phyloP scores from a whole-genome alignment of 2,113 vertebrate species.

The Epinephelus fuscoguttatus region DNA sequence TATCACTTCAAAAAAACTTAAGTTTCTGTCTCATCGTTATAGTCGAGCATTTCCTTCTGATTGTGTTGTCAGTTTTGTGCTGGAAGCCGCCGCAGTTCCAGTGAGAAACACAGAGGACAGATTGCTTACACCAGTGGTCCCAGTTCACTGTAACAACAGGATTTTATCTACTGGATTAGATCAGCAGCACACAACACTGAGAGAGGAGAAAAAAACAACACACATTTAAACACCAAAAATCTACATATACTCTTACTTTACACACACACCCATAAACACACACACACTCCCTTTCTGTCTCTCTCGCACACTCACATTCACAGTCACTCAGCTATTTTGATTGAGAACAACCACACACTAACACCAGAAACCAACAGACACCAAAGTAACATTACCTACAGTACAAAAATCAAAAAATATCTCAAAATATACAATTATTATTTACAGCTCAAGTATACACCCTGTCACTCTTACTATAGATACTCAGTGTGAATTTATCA shows the following conservation, averaged over 20 bases:
- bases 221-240: constrained; percentile 76
- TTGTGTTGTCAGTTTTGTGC: constrained; percentile 63
- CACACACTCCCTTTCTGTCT: constrained; percentile 3
- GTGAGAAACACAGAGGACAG: constrained; percentile 63
- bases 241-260: constrained; percentile 68
- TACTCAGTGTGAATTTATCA: constrained; percentile 88
- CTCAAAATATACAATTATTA: constrained; percentile 88
- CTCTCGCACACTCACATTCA: constrained; percentile 24
- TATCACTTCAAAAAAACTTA: constrained; percentile 25
- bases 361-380: constrained; percentile 72
- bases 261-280: constrained; percentile 44
- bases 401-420: constrained; percentile 88
- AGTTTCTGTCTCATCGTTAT: constrained; percentile 28
- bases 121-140: constrained; percentile 66
- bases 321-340: constrained; percentile 49
- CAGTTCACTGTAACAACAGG: constrained; percentile 60
- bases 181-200: constrained; percentile 80
- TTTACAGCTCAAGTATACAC: constrained; percentile 90
- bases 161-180: constrained; percentile 66
- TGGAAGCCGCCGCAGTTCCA: constrained; percentile 53
- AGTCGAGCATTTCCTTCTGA: constrained; percentile 48
- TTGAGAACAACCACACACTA: constrained; percentile 66
- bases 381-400: constrained; percentile 71
- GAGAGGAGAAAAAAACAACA: constrained; percentile 62
- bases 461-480: constrained; percentile 85